phyloP scores from a whole-genome alignment of 2,113 vertebrate species.

The Pteruthius melanotis region DNA sequence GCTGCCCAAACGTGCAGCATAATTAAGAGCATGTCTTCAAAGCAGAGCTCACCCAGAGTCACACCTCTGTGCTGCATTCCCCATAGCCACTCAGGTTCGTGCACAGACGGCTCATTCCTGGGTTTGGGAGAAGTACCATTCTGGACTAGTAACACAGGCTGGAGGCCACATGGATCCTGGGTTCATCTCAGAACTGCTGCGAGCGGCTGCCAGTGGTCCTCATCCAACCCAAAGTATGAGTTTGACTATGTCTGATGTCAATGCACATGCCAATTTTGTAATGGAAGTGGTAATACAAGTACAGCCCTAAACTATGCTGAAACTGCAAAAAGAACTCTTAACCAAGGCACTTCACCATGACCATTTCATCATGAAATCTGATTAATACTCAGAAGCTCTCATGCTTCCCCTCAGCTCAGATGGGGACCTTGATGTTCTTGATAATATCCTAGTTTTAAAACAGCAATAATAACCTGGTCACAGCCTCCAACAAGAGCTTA shows the following conservation, averaged over 20 bases:
- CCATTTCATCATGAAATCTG: not conserved
- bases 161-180: accelerated
- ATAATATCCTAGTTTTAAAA: not conserved
- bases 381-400: not conserved
- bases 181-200: not conserved
- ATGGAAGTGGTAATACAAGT: not conserved
- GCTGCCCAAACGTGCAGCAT: not conserved
- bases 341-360: not conserved
- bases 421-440: not conserved
- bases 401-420: not conserved
- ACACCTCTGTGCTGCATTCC: not conserved
- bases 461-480: not conserved
- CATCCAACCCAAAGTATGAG: not conserved
- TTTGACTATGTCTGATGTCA: not conserved
- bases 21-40: not conserved
- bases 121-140: not conserved
- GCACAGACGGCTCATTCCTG: not conserved
- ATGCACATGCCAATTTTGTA: not conserved
- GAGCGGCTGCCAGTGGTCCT: accelerated
- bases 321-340: not conserved
- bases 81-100: accelerated
- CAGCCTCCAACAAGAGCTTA: not conserved
- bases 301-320: not conserved
- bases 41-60: not conserved
- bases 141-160: not conserved